phyloP scores from a whole-genome alignment of 2,797 vertebrate genomes.

The Alfaro cultratus region DNA sequence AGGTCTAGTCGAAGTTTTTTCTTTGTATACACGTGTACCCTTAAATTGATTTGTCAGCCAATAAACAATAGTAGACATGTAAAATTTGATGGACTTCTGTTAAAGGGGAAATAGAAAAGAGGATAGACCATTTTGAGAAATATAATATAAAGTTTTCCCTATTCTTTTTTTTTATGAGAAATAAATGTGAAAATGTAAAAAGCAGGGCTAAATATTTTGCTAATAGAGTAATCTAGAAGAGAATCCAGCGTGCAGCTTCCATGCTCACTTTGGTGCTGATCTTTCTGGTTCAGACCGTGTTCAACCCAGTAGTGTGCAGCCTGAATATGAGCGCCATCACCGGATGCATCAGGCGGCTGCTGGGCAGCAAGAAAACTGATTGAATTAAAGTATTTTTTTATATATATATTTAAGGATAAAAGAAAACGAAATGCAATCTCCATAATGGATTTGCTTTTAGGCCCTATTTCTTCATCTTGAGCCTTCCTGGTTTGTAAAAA shows the following conservation, averaged over 20 bases:
- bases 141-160: too few relatives aligned
- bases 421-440: neutral
- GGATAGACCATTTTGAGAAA: too few relatives aligned
- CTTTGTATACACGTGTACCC: too few relatives aligned
- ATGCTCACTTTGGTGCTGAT: neutral
- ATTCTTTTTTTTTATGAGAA: too few relatives aligned
- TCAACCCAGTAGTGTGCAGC: conserved; percentile 34
- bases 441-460: neutral
- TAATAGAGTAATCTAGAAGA: too few relatives aligned
- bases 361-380: neutral
- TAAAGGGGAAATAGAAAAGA: too few relatives aligned
- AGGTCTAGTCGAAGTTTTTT: neutral
- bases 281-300: neutral
- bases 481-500: neutral
- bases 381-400: neutral
- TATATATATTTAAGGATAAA: neutral
- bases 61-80: neutral
- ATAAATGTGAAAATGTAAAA: neutral
- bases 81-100: too few relatives aligned
- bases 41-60: neutral
- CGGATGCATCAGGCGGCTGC: conserved; percentile 8
- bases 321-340: conserved; percentile 25
- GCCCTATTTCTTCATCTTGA: neutral
- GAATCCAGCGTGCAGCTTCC: neutral
- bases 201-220: too few relatives aligned